These are phyloP conservation scores for Eupleurogrammus muticus DNA, from an alignment of 2,797 vertebrate species.

Conservation along the genomic window DNA sequence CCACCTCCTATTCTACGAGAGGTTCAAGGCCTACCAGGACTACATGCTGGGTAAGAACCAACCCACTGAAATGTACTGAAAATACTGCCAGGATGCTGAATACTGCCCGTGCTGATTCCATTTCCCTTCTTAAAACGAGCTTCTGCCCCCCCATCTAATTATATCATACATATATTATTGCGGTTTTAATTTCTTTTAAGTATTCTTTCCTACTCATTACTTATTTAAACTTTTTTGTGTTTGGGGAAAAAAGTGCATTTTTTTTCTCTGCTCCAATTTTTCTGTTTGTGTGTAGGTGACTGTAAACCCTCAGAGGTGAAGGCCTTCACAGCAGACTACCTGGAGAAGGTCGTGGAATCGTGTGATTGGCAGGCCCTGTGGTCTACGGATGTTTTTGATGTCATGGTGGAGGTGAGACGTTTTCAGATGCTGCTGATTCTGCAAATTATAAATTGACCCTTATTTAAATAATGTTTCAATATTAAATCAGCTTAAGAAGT, in stretches of 20 bases:
- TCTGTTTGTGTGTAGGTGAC: slow-evolving; percentile 85
- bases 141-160: too few species aligned
- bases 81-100: too few species aligned
- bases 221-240: too few species aligned
- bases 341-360: slow-evolving; percentile 92
- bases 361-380: slow-evolving; percentile 94
- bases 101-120: too few species aligned
- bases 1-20: slow-evolving; percentile 91
- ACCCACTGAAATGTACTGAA: not conserved
- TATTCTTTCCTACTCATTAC: too few species aligned
- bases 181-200: too few species aligned
- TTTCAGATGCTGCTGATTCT: not conserved
- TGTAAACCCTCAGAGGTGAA: slow-evolving; percentile 95
- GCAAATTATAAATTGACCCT: not conserved
- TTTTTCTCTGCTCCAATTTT: not conserved
- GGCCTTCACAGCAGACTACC: slow-evolving; percentile 91
- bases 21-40: slow-evolving; percentile 95
- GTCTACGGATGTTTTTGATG: slow-evolving; percentile 90
- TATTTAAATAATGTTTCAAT: not conserved
- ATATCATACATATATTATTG: too few species aligned
- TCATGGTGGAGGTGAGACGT: slow-evolving; percentile 90
- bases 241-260: too few species aligned
- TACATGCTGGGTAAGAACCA: slow-evolving; percentile 89
- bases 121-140: too few species aligned
- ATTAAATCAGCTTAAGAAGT: not conserved